Evolutionary conservation across 2,888 invertebrate species (phyloP).

Genomic region (Cordylochernes scorpioides): DNA sequence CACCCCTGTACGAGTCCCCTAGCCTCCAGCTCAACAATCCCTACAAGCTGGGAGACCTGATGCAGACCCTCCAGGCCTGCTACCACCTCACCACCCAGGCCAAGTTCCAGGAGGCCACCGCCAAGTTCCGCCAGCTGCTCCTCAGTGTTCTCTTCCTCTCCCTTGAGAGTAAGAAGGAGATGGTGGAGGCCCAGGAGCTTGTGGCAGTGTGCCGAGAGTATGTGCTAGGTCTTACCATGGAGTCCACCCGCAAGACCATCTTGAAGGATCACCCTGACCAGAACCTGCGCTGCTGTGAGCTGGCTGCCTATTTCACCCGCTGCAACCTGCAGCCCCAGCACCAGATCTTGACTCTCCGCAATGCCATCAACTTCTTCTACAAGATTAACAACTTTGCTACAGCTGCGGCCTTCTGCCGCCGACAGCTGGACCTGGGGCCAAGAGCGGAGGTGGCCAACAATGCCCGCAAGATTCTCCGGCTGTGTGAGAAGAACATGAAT

Average conservation of each 20-base stretch:
- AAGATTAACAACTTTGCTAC: slow-evolving; percentile 87
- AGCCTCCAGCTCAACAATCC: slow-evolving; percentile 74
- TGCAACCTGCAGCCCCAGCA: slow-evolving; percentile 88
- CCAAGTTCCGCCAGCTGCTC: slow-evolving; percentile 48
- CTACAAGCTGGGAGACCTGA: slow-evolving; percentile 51
- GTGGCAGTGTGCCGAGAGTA: slow-evolving; percentile 78
- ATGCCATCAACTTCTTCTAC: slow-evolving; percentile 87
- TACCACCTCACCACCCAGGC: slow-evolving; percentile 86
- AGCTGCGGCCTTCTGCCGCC: slow-evolving; percentile 71
- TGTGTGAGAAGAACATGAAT: slow-evolving; percentile 63
- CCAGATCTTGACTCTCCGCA: slow-evolving; percentile 73
- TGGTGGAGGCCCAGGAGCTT: slow-evolving; percentile 72
- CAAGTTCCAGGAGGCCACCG: slow-evolving; percentile 75
- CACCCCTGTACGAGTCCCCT: slow-evolving; percentile 50
- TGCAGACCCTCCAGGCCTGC: slow-evolving; percentile 50
- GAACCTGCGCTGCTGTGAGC: slow-evolving; percentile 74
- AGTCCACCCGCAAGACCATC: slow-evolving; percentile 50
- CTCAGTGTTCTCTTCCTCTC: slow-evolving; percentile 60
- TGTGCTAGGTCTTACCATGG: slow-evolving; percentile 59
- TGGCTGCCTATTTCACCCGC: slow-evolving; percentile 97
- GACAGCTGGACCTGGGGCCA: slow-evolving; percentile 76
- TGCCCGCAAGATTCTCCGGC: slow-evolving; percentile 60
- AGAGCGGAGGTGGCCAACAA: slow-evolving; percentile 74
- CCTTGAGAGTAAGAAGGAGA: slow-evolving; percentile 69
- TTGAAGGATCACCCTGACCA: slow-evolving; percentile 60